A percentile compares a stretch with the other conserved stretches of the same genome.
phyloP scores from a whole-genome alignment of 2,888 invertebrate species.

The Arrhopalites spinosus region DNA sequence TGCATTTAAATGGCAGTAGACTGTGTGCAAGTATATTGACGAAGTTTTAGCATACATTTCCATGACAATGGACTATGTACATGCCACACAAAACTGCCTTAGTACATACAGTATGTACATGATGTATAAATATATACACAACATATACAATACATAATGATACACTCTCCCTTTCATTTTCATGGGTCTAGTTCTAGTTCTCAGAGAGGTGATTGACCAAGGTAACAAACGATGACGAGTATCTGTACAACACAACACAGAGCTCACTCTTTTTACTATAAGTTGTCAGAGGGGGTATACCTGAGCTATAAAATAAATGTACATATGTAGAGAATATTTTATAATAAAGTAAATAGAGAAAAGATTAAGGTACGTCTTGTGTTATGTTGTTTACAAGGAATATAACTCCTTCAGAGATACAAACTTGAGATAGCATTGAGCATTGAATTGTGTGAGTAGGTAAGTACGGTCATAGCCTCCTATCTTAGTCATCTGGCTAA shows the following conservation, averaged over 20 bases:
- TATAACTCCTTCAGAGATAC: too few relatives aligned
- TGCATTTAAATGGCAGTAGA: too few relatives aligned
- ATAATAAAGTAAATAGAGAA: not conserved
- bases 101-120: too few relatives aligned
- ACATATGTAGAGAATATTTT: too few relatives aligned
- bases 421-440: too few relatives aligned
- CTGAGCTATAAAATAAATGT: not conserved
- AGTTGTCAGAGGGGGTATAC: too few relatives aligned
- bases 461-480: constrained; percentile 23
- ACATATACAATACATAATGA: too few relatives aligned
- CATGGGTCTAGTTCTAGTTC: constrained; percentile 49
- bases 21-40: not conserved
- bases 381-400: not conserved
- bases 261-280: too few relatives aligned
- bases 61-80: not conserved
- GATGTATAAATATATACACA: too few relatives aligned
- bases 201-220: constrained; percentile 54
- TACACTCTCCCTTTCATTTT: constrained; percentile 25
- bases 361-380: not conserved
- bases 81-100: not conserved
- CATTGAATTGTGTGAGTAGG: constrained; percentile 30
- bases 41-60: not conserved
- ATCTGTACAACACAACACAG: not conserved
- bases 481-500: too few relatives aligned
- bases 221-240: constrained; percentile 25